Conservation (phyloP, 2,113 vertebrate species). For the Pterocles orientalis region DNA sequence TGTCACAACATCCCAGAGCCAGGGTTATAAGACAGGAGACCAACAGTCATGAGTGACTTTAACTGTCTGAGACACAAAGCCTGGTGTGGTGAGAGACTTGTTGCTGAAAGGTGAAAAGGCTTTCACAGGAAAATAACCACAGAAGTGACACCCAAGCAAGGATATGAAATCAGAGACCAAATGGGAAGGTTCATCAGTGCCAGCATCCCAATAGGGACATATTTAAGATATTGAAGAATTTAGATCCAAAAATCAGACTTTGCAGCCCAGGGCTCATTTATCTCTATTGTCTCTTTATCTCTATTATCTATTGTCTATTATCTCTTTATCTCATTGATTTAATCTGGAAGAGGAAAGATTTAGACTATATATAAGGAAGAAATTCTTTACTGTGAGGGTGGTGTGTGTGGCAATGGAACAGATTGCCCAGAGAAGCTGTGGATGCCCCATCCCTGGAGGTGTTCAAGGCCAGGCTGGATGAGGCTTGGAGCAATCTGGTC, state of each 20-base stretch:
- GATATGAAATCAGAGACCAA: not conserved
- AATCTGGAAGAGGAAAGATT: too few relatives aligned
- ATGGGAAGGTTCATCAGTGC: not conserved
- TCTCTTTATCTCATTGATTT: too few relatives aligned
- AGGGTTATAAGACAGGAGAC: not conserved
- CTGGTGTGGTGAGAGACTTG: rapidly evolving
- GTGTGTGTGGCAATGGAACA: too few relatives aligned
- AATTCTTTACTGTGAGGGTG: too few relatives aligned
- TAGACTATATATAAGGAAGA: too few relatives aligned
- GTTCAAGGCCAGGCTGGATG: too few relatives aligned
- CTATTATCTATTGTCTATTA: too few relatives aligned
- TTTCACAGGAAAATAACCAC: not conserved
- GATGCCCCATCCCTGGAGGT: too few relatives aligned
- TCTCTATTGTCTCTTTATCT: too few relatives aligned
- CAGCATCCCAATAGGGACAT: not conserved
- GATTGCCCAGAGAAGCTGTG: too few relatives aligned
- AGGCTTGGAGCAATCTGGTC: too few relatives aligned
- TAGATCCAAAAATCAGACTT: not conserved
- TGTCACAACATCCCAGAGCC: not conserved
- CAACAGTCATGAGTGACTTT: not conserved
- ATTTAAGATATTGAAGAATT: not conserved
- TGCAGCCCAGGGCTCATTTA: not conserved
- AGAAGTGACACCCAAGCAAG: not conserved
- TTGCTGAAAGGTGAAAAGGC: not conserved
- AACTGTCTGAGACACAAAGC: not conserved